Evolutionary conservation across 2,797 vertebrate genomes (phyloP).

Genomic region (Anguilla megastoma): DNA sequence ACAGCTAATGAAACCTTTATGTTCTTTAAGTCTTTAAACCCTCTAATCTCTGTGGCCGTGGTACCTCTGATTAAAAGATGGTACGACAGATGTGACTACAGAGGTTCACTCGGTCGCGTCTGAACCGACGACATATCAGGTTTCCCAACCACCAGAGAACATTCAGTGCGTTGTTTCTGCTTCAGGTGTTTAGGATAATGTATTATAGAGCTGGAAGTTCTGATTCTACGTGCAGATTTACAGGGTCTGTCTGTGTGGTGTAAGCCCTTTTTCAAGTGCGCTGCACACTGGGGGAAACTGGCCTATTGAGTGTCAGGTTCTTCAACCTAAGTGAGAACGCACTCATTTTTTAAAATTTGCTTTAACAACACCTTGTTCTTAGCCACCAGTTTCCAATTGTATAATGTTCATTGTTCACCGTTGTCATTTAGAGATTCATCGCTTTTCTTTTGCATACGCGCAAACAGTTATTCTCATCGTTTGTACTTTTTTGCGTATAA

Average conservation of each 20-base stretch:
- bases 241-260: conserved; percentile 2
- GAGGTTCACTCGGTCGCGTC: conserved; percentile 48
- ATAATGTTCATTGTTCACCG: neutral
- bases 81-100: conserved; percentile 57
- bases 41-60: conserved; percentile 73
- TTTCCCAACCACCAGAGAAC: conserved; percentile 68
- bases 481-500: neutral
- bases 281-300: neutral
- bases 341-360: neutral
- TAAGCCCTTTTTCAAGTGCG: conserved; percentile 6
- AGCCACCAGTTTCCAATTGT: neutral
- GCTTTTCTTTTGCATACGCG: neutral
- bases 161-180: conserved; percentile 55
- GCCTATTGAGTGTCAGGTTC: neutral
- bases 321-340: neutral
- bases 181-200: conserved; percentile 40
- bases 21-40: conserved; percentile 76
- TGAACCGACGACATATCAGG: conserved; percentile 66
- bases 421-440: neutral
- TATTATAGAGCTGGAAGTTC: conserved; percentile 48
- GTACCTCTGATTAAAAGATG: conserved; percentile 74
- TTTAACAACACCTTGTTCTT: neutral
- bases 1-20: conserved; percentile 74
- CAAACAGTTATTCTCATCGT: neutral
- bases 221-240: conserved; percentile 38